Base-by-base conservation (phyloP, 2,113 vertebrate species). In the Columba janthina region DNA sequence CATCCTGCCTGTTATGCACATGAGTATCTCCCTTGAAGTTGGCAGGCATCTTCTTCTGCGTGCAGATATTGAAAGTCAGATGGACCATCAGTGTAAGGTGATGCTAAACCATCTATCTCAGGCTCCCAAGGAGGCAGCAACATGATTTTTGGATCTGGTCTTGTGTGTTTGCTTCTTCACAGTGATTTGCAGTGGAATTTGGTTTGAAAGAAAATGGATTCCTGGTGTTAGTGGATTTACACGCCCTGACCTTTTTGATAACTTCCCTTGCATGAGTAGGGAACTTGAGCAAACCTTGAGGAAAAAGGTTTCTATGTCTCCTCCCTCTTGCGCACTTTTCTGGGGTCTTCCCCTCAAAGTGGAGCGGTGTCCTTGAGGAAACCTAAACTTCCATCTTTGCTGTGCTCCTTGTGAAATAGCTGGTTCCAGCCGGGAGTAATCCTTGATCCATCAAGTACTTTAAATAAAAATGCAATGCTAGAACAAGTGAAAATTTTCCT, bases 181-280 rank as follows among this genome's bases (percentile, higher is more conserved):
- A 31, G 48, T 11, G 70, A 71, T 94, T 89, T 76, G n/a, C 38
- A 19, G 50, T 36, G 50, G 34, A 88, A 75, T 88, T 65, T 38
- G 57, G 53, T 28, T 85, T 61, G 66, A 82, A 91, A 72, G 78
- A 88, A 72, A 69, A 76, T 36, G 15, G 44, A 11, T 90, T 82
- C 76, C 74, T 75, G 44, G 32, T 64, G 53, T 81, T 72, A 61
- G 42, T 89, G 61, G 83, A 85, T 91, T 94, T 91, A 79, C 26
- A 42, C 48, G 84, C 75, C 38, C 46, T 84, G 18, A 15, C 6
- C 50, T 61, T 72, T 78, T 78, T 69, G 75, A 64, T 83, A 93
- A 65, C 53, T 74, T 75, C 73, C 56, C 42, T 2, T 0, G 5
- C 38, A 24, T 48, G 51, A 83, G 21, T 4, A 2, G 57, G 42